Percentiles rank a stretch among this genome's conserved stretches.
phyloP scores from a whole-genome alignment of 2,113 vertebrate species.

The Paralichthys olivaceus region DNA sequence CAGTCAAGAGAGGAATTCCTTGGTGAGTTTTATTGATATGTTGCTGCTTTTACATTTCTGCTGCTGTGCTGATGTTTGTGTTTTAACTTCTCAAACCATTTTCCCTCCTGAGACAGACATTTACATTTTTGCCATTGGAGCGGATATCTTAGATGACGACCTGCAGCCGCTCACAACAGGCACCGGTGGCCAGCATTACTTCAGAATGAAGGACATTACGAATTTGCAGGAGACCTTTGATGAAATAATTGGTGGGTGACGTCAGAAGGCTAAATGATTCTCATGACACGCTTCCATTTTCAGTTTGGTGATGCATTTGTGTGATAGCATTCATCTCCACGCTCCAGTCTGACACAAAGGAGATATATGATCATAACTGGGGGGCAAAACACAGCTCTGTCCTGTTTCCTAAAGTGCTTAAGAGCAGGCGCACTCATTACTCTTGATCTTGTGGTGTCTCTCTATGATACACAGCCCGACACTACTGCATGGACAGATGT shows the following conservation, averaged over 20 bases:
- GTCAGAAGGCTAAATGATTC: neutral
- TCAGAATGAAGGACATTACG: slow-evolving; percentile 13
- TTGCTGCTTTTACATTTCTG: neutral
- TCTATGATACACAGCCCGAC: slow-evolving; percentile 1
- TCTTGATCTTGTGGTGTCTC: slow-evolving; percentile 10
- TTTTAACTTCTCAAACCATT: neutral
- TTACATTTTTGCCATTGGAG: slow-evolving; percentile 80
- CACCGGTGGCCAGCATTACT: slow-evolving; percentile 63
- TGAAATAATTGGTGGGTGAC: slow-evolving; percentile 75
- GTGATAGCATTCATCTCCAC: slow-evolving; percentile 7
- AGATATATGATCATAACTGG: slow-evolving; percentile 20
- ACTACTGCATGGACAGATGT: slow-evolving; percentile 13
- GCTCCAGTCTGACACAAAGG: neutral
- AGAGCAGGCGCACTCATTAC: slow-evolving; percentile 8
- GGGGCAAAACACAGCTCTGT: neutral
- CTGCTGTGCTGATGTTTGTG: neutral
- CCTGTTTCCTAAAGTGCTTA: slow-evolving; percentile 24
- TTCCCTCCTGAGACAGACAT: slow-evolving; percentile 69
- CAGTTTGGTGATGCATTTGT: neutral
- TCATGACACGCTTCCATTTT: neutral
- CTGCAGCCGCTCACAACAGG: slow-evolving; percentile 66
- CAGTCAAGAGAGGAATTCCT: slow-evolving; percentile 58
- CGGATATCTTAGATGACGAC: slow-evolving; percentile 23
- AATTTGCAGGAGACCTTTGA: slow-evolving; percentile 73
- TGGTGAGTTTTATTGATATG: slow-evolving; percentile 59